These are phyloP conservation scores for Cataglyphis livida DNA, from an alignment of 2,888 invertebrate genomes.

Conservation along the genomic window DNA sequence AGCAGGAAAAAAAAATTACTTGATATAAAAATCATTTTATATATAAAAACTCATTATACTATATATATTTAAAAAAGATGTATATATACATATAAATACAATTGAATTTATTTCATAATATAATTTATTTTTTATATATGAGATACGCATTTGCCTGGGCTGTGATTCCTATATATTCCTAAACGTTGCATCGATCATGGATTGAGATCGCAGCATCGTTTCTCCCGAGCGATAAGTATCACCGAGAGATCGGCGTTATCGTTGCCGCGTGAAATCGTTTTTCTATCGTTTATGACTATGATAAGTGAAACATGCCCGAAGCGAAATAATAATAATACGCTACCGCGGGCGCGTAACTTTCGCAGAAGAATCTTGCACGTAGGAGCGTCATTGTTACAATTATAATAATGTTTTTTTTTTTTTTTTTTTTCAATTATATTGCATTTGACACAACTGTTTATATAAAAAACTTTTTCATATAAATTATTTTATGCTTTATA, in stretches of 20 bases:
- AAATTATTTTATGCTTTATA: neutral
- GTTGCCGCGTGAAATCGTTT: conserved; percentile 26
- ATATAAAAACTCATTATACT: neutral
- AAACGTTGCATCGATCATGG: neutral
- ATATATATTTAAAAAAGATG: neutral
- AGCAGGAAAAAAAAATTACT: neutral
- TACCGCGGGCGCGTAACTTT: conserved; percentile 36
- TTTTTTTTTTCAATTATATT: conserved; percentile 14
- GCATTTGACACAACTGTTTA: neutral
- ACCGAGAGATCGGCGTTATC: conserved; percentile 15
- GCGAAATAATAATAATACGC: conserved; percentile 61
- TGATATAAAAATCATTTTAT: neutral
- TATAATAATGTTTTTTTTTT: neutral
- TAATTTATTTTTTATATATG: neutral
- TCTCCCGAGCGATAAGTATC: conserved; percentile 35
- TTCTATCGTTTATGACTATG: conserved; percentile 32
- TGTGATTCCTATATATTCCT: neutral
- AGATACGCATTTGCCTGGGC: neutral
- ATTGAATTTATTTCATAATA: conserved; percentile 1
- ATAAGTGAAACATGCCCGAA: neutral
- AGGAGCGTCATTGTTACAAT: conserved; percentile 10
- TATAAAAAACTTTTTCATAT: neutral
- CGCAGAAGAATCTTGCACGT: conserved; percentile 30
- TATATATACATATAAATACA: neutral
- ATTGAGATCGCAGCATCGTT: conserved; percentile 34